These are phyloP conservation scores for Syngnathus typhle DNA, from an alignment of 2,113 vertebrate species.

Conservation along the genomic window DNA sequence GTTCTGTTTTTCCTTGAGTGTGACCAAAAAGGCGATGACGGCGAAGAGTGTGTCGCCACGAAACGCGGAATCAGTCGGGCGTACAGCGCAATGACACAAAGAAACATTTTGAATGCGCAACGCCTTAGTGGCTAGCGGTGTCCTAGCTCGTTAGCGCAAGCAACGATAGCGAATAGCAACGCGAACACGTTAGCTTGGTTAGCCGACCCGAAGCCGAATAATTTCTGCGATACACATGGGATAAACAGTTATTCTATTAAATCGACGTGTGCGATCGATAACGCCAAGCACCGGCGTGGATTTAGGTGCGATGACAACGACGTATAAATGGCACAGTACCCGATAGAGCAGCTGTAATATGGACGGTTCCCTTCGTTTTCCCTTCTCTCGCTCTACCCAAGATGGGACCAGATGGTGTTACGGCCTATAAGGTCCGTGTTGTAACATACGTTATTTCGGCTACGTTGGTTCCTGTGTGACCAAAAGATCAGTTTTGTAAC, in stretches of 20 bases:
- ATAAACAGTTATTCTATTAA: constrained; percentile 15
- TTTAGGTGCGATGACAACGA: constrained; percentile 39
- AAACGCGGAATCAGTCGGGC: not conserved
- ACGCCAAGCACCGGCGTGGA: constrained; percentile 1
- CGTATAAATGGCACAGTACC: constrained; percentile 61
- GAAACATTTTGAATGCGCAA: constrained; percentile 62
- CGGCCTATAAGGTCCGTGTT: constrained; percentile 41
- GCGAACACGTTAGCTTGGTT: constrained; percentile 3
- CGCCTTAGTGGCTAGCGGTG: constrained; percentile 51
- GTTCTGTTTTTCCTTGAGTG: not conserved
- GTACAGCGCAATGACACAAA: not conserved
- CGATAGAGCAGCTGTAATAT: constrained; percentile 78
- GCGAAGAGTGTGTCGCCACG: not conserved
- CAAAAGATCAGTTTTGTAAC: not conserved
- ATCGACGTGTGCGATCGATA: not conserved
- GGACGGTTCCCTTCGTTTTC: constrained; percentile 67
- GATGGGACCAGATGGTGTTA: constrained; percentile 70
- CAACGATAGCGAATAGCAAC: constrained; percentile 39
- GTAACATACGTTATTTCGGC: not conserved
- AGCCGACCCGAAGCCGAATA: constrained; percentile 38
- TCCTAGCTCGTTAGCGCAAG: constrained; percentile 47
- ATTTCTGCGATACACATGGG: constrained; percentile 5
- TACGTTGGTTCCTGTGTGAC: constrained; percentile 46
- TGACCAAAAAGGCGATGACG: not conserved
- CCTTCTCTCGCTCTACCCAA: constrained; percentile 67